Conservation (phyloP, 2,797 vertebrate species). For the Periparus ater region DNA sequence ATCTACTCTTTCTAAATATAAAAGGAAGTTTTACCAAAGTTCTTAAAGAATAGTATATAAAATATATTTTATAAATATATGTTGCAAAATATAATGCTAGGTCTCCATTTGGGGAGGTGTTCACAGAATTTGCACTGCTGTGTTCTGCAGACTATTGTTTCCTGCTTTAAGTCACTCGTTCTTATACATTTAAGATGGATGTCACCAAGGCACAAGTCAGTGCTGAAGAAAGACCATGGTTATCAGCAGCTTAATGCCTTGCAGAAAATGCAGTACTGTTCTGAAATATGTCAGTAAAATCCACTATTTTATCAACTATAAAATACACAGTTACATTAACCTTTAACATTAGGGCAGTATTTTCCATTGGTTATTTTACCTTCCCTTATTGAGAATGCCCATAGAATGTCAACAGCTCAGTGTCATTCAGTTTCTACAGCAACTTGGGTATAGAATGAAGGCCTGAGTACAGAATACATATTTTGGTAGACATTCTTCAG, state of each 20-base stretch:
- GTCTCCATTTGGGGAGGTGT: background rate
- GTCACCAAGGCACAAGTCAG: background rate
- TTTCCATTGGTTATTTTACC: background rate
- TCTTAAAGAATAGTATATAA: background rate
- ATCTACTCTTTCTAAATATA: background rate
- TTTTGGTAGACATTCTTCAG: background rate
- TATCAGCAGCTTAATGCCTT: background rate
- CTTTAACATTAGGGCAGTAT: background rate
- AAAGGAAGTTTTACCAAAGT: background rate
- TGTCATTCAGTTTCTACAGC: background rate
- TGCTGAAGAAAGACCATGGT: background rate
- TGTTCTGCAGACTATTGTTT: background rate
- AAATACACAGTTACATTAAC: background rate
- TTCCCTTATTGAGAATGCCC: background rate
- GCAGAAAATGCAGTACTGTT: background rate
- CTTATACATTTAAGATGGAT: background rate
- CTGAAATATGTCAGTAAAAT: background rate
- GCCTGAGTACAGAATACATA: background rate
- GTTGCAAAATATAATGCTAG: background rate
- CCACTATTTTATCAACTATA: background rate
- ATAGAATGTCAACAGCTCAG: background rate
- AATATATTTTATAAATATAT: background rate
- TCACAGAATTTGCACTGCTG: background rate
- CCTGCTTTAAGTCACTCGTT: background rate
- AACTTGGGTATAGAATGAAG: background rate